Evolutionary conservation across 2,797 vertebrate genomes (phyloP), one percentile per base, ranked within the genome.

Genomic region (Mergus octosetaceus): DNA sequence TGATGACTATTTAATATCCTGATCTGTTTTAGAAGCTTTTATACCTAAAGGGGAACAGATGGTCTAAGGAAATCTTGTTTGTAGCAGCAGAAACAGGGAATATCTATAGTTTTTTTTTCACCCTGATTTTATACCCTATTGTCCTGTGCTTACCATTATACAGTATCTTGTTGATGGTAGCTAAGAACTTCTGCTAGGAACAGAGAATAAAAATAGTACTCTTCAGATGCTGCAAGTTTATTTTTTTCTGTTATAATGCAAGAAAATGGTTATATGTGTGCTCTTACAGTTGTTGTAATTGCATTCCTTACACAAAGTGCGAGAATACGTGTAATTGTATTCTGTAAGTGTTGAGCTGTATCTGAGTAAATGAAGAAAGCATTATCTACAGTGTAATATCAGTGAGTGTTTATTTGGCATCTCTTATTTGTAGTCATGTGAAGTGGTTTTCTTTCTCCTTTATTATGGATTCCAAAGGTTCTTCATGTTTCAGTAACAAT

Each of bases 1-100:
- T 62, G 34, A 78, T 79, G 79, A 41, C 61, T 97, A 58, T 91
- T 95, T 97, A 96, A 94, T 93, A 92, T 57, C 79, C 61, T 79
- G 77, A 62, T 93, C 75, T 41, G 16, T 85, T 95, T 82, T 88
- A 85, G 82, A 77, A 94, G 86, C 39, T 89, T 93, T 93, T 91
- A 84, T 86, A 92, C 85, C 87, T 54, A 56, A 84, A 93, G 89
- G 92, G 36, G 36, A 94, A 57, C 95, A 97, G 92, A 95, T 97
- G 95, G 94, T 86, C 86, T 96, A 80, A 75, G 80, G 27, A 95
- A 89, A 80, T 73, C 21, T 91, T 96, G 68, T 92, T 96, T 94
- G 68, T 60, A 76, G 34, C 49, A 89, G 54, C 61, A 5, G 19
- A 22, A 45, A 41, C n/a, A 53, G 19, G 62, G 49, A 95, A 5